Conservation (phyloP, 1,140 invertebrate genomes). For the Odontomachus brunneus region DNA sequence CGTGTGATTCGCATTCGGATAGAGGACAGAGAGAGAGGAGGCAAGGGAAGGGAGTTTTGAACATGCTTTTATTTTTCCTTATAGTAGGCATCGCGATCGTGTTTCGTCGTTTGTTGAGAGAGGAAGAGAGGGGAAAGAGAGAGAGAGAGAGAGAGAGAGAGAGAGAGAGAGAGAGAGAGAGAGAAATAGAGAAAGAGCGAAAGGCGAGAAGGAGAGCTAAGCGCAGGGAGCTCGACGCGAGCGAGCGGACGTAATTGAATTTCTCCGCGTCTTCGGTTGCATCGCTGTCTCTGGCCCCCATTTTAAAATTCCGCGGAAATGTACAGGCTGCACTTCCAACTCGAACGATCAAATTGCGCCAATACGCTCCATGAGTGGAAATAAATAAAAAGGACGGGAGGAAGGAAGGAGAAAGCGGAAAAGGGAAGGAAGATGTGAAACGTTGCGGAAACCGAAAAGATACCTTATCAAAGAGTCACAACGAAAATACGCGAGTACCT, state of each 20-base stretch:
- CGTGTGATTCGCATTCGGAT: neutral
- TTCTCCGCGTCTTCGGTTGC: constrained; percentile 20
- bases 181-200: neutral
- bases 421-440: too few relatives aligned
- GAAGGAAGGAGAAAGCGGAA: too few relatives aligned
- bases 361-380: too few relatives aligned
- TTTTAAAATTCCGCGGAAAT: constrained; percentile 41
- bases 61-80: constrained; percentile 1
- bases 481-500: too few relatives aligned
- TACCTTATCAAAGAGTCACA: too few relatives aligned
- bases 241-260: constrained; percentile 25
- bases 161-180: constrained; percentile 41
- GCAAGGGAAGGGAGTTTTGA: neutral
- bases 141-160: constrained; percentile 45
- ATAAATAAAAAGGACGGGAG: too few relatives aligned
- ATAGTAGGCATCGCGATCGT: neutral
- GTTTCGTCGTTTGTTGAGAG: neutral
- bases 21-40: neutral
- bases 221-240: neutral
- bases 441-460: too few relatives aligned
- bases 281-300: neutral
- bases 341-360: neutral
- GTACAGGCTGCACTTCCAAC: neutral
- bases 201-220: neutral
- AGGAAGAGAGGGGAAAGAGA: neutral